Base-by-base conservation (phyloP, 2,113 vertebrate genomes). In the Hiodon alosoides region DNA sequence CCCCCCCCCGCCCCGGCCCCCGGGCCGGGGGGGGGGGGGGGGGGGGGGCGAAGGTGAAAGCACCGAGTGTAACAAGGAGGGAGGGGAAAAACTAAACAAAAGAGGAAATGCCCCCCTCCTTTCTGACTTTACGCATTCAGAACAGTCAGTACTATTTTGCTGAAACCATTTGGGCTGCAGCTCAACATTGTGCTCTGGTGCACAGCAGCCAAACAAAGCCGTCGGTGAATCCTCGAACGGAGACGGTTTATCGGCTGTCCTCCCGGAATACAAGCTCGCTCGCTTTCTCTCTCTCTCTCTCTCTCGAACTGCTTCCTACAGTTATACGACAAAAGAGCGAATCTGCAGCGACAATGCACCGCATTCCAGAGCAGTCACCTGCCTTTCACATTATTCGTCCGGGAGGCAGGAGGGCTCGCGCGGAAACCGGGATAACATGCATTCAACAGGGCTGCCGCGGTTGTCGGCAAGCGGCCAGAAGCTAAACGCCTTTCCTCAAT, bases 381-480 rank as follows among this genome's bases (percentile, higher is more conserved):
- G 31, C 31, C 31, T 31, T 31, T 31, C 31, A 31, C 31, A 31
- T 31, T 31, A 31, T 31, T 2, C 2, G 31, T 31, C 31, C 2
- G 31, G 31, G 31, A 31, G 31, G 31, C 58, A 61, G 3, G 48
- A 51, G n/a, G 3, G 8, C 14, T 4, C 3, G 3, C 1, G 14
- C 7, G 3, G 3, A 72, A 59, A 60, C 31, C 48, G 71, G 46
- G 47, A 60, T 14, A 48, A 47, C 0, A 60, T 17, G 31, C 31
- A 48, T 57, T 50, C 16, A 57, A 72, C 14, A 11, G 60, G 59
- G 5, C 69, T 31, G 50, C 57, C 14, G 7, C 2, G 80, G 81
- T 80, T n/a, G 58, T 2, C 85, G 94, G 91, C 83, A 53, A 1
- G 46, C 66, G 67, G 90, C 90, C 93, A 92, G 83, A 77, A 85